Evolutionary conservation across 1,140 invertebrate species (phyloP).

Genomic region (Argopecten irradians): DNA sequence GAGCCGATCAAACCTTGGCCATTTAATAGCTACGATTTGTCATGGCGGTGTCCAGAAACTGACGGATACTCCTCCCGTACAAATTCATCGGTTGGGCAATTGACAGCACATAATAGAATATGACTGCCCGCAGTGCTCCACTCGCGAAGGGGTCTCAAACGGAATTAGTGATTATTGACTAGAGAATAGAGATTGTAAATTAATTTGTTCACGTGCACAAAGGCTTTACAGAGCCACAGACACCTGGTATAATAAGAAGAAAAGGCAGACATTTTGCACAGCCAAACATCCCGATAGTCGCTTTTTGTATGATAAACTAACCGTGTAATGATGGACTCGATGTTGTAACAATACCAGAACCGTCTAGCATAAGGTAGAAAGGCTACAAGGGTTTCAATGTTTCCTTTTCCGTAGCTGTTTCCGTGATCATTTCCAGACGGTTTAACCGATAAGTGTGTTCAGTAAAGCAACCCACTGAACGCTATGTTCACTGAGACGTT

Average conservation of each 20-base stretch:
- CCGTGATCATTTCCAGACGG: not conserved
- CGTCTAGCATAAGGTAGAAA: not conserved
- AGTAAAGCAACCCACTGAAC: not conserved
- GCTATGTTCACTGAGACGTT: not conserved
- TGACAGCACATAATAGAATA: slow-evolving; percentile 31
- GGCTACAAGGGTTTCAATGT: slow-evolving; percentile 11
- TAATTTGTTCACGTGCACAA: slow-evolving; percentile 54
- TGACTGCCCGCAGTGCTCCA: slow-evolving; percentile 44
- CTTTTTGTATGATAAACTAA: slow-evolving; percentile 24
- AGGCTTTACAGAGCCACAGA: slow-evolving; percentile 39
- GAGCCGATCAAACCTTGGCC: not conserved
- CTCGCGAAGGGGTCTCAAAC: slow-evolving; percentile 36
- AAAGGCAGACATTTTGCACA: slow-evolving; percentile 23
- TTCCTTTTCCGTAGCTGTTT: slow-evolving; percentile 7
- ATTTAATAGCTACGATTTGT: not conserved
- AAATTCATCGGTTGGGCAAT: slow-evolving; percentile 39
- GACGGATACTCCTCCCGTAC: not conserved
- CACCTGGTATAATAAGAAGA: slow-evolving; percentile 50
- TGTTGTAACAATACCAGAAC: slow-evolving; percentile 7
- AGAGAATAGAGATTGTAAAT: slow-evolving; percentile 56
- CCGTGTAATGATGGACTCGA: slow-evolving; percentile 20
- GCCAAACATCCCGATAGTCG: slow-evolving; percentile 28
- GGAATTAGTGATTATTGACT: slow-evolving; percentile 54
- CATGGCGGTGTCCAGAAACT: not conserved
- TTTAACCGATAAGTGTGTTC: slow-evolving; percentile 18